Percentiles rank a stretch among this genome's conserved stretches.
Conservation (phyloP, 2,113 vertebrate genomes). For the Scomber japonicus region DNA sequence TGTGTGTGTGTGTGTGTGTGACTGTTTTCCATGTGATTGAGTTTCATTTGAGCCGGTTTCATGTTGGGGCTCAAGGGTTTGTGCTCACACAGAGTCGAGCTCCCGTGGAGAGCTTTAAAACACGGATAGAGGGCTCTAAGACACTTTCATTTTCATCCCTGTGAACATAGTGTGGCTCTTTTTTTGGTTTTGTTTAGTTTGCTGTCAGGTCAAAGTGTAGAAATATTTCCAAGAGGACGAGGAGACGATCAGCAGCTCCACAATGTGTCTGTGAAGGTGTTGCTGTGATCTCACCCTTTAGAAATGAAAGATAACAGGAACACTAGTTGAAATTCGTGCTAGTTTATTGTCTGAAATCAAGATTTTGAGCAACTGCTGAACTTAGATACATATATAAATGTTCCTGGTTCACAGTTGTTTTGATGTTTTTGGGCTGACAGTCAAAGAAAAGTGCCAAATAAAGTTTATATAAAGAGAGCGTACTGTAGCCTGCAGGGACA, state of each 20-base stretch:
- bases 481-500: background rate
- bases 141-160: background rate
- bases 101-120: too few species aligned
- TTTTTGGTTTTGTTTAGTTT: too few species aligned
- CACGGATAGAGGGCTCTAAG: too few species aligned
- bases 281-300: background rate
- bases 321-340: background rate
- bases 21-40: too few species aligned
- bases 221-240: background rate
- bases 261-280: background rate
- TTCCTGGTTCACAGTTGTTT: background rate
- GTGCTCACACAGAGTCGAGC: background rate
- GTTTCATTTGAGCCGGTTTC: too few species aligned
- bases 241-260: background rate
- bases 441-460: background rate
- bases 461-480: too few species aligned
- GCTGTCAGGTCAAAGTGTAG: background rate
- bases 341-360: background rate
- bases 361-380: background rate
- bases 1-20: too few species aligned
- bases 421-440: background rate
- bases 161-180: background rate
- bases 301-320: background rate
- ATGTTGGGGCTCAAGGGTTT: too few species aligned
- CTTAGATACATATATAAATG: too few species aligned